Evolutionary conservation across 2,797 vertebrate genomes (phyloP).

Genomic region (Enteromius afrohamiltoni): DNA sequence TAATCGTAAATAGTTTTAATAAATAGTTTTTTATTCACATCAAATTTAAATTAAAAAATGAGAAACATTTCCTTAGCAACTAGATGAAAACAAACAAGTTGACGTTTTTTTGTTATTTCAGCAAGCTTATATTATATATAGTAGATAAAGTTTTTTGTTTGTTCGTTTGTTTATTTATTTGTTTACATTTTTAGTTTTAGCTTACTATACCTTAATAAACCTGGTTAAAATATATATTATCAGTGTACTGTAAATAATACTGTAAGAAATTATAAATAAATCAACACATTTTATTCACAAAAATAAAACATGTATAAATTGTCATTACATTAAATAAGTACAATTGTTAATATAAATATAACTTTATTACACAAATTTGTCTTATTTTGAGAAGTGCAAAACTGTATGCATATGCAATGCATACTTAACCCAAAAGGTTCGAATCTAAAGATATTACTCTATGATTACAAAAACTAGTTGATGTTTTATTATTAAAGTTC

Average conservation of each 20-base stretch:
- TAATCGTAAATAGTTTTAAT: background rate
- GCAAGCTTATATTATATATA: background rate
- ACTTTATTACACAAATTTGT: background rate
- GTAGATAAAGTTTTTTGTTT: background rate
- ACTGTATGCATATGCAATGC: background rate
- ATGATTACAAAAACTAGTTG: no score
- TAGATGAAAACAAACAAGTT: background rate
- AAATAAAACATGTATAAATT: background rate
- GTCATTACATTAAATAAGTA: background rate
- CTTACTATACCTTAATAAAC: background rate
- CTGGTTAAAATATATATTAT: background rate
- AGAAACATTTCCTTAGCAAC: background rate
- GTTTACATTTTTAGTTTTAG: background rate
- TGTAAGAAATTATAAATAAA: background rate
- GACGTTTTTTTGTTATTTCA: background rate
- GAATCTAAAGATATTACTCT: background rate
- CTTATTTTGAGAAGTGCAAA: background rate
- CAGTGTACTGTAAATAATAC: background rate
- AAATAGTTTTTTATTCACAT: background rate
- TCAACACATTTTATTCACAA: background rate
- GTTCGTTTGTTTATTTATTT: no score
- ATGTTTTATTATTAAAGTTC: background rate
- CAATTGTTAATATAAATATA: background rate
- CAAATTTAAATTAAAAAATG: background rate
- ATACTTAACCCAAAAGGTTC: background rate